Evolutionary conservation across 2,113 vertebrate genomes (phyloP).

Genomic region (Dendropsophus ebraccatus): DNA sequence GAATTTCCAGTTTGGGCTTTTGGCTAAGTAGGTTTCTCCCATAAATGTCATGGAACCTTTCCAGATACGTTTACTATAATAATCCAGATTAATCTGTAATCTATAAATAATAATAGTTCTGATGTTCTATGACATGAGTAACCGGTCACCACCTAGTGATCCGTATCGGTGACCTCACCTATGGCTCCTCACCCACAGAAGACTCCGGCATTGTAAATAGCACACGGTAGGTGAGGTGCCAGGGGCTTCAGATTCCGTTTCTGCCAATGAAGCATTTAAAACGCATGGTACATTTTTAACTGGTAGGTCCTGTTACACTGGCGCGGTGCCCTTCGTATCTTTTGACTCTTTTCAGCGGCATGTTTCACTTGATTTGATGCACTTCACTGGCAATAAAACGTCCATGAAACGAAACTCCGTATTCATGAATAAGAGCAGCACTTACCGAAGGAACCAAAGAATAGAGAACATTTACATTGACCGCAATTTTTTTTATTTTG

Average conservation of each 20-base stretch:
- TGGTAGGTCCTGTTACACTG: background rate
- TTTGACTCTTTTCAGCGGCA: background rate
- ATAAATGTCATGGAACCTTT: background rate
- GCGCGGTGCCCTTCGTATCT: background rate
- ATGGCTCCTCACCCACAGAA: background rate
- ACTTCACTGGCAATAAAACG: background rate
- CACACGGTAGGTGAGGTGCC: background rate
- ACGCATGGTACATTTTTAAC: too few relatives aligned
- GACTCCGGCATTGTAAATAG: background rate
- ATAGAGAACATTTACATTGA: too few relatives aligned
- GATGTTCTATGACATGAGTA: background rate
- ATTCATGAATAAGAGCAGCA: background rate
- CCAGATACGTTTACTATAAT: background rate
- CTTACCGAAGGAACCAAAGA: background rate
- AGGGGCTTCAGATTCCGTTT: too few relatives aligned
- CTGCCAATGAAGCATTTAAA: too few relatives aligned
- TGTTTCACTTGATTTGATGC: background rate
- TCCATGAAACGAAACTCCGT: background rate
- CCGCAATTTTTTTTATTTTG: fast-evolving
- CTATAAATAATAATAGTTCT: background rate
- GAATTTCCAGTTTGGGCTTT: background rate
- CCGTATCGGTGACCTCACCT: background rate
- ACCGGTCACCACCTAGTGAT: background rate
- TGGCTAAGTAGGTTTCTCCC: background rate
- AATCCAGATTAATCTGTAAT: background rate